These are phyloP conservation scores for Clavelina lepadiformis DNA, from an alignment of 23 tunicate species.

Conservation along the genomic window DNA sequence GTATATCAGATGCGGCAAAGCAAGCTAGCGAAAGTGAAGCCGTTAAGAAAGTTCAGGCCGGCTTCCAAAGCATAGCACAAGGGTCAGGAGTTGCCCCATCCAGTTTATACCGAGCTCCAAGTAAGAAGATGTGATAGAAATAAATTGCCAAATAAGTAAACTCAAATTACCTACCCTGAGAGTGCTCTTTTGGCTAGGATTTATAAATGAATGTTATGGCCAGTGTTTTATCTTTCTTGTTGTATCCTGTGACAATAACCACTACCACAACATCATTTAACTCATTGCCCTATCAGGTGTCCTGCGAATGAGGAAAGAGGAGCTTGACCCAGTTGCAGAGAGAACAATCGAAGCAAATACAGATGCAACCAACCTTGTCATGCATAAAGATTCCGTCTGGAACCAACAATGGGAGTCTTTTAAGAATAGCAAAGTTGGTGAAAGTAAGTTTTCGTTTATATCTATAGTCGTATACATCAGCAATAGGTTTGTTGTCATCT, in stretches of 20 bases:
- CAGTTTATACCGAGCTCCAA: conserved; percentile 63
- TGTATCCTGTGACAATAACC: background rate
- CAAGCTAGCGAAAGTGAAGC: conserved; percentile 88
- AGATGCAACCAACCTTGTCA: conserved; percentile 72
- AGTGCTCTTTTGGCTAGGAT: too few relatives aligned
- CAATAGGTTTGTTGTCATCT: background rate
- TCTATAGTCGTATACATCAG: background rate
- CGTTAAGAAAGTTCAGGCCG: conserved; percentile 72
- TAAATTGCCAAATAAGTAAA: too few relatives aligned
- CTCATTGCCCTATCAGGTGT: conserved; percentile 19
- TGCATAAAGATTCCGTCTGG: conserved; percentile 96
- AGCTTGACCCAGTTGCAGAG: conserved; percentile 23
- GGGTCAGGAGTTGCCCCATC: conserved; percentile 76
- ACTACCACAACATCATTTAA: background rate
- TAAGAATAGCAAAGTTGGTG: conserved; percentile 85
- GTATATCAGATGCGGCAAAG: conserved; percentile 78
- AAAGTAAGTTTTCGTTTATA: conserved; percentile 53
- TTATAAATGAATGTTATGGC: too few relatives aligned
- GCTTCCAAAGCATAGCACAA: conserved; percentile 47
- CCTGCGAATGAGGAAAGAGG: conserved; percentile 44
- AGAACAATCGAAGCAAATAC: conserved; percentile 64
- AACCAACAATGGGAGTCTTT: conserved; percentile 93
- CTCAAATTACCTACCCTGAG: too few relatives aligned
- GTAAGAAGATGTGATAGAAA: conserved; percentile 30
- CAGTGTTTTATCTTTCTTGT: too few relatives aligned